Conservation (phyloP, 2,113 vertebrate genomes). For the Mormyrus iriodes region DNA sequence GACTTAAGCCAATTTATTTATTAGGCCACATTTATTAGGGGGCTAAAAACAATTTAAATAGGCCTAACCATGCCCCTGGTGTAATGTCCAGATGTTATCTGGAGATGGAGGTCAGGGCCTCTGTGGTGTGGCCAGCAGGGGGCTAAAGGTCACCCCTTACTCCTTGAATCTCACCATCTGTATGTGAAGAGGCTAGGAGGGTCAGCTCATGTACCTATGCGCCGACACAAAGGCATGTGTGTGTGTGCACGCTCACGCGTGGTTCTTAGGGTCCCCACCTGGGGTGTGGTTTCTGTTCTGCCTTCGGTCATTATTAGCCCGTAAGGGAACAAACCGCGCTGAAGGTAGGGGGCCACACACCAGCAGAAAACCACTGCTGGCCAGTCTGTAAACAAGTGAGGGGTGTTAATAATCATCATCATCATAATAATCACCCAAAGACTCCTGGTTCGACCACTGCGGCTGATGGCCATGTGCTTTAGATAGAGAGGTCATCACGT, state of each 20-base stretch:
- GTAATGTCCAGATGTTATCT: background rate
- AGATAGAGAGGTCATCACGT: background rate
- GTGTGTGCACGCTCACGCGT: background rate
- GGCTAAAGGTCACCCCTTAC: slow-evolving; percentile 31
- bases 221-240: background rate
- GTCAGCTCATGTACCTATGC: background rate
- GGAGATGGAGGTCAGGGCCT: background rate
- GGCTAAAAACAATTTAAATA: background rate
- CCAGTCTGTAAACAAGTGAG: background rate
- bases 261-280: too few relatives aligned
- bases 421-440: too few relatives aligned
- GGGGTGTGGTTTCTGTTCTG: background rate
- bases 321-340: background rate
- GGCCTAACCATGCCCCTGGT: background rate
- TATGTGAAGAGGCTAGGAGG: background rate
- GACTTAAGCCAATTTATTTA: background rate
- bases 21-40: background rate
- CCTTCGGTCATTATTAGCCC: background rate
- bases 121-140: background rate
- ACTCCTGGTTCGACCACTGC: background rate
- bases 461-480: background rate
- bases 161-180: slow-evolving; percentile 33
- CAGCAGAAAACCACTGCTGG: background rate
- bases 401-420: slow-evolving; percentile 1
- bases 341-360: background rate